Evolutionary conservation across 1,140 invertebrate genomes (phyloP).

Genomic region (Calephelis virginiensis): DNA sequence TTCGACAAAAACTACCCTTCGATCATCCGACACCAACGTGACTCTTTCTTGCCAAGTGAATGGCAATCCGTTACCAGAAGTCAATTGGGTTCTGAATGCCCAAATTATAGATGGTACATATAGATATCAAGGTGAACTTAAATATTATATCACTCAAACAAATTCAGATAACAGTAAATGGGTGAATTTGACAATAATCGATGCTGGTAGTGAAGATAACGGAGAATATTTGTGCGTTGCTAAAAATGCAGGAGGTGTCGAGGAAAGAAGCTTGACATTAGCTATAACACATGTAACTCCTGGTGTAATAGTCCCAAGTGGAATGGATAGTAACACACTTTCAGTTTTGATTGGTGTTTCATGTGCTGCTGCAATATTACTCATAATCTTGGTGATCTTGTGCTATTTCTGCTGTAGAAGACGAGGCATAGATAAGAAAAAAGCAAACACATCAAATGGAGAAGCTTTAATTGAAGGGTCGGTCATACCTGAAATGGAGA

Average conservation of each 20-base stretch:
- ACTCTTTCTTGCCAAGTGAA: conserved; percentile 84
- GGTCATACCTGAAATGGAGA: conserved; percentile 86
- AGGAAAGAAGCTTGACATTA: conserved; percentile 86
- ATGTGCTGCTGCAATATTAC: conserved; percentile 78
- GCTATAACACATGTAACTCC: conserved; percentile 74
- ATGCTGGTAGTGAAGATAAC: conserved; percentile 85
- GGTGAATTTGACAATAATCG: conserved; percentile 88
- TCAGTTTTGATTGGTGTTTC: conserved; percentile 77
- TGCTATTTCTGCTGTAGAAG: conserved; percentile 84
- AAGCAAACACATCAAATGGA: conserved; percentile 80
- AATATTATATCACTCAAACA: conserved; percentile 54
- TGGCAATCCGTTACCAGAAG: conserved; percentile 87
- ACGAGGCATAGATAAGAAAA: conserved; percentile 74
- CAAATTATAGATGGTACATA: conserved; percentile 80
- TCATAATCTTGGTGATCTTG: conserved; percentile 82
- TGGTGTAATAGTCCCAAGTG: conserved; percentile 66
- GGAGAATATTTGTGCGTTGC: conserved; percentile 94
- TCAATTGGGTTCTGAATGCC: conserved; percentile 85
- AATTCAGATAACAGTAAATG: conserved; percentile 78
- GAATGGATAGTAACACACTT: conserved; percentile 71
- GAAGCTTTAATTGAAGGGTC: conserved; percentile 80
- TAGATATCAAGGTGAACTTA: conserved; percentile 76
- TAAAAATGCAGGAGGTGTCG: conserved; percentile 90
- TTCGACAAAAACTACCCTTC: conserved; percentile 73
- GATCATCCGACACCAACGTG: conserved; percentile 83